Percentiles rank a stretch among this genome's conserved stretches.
Conservation (phyloP, 2,113 vertebrate genomes). For the Laticauda colubrina region DNA sequence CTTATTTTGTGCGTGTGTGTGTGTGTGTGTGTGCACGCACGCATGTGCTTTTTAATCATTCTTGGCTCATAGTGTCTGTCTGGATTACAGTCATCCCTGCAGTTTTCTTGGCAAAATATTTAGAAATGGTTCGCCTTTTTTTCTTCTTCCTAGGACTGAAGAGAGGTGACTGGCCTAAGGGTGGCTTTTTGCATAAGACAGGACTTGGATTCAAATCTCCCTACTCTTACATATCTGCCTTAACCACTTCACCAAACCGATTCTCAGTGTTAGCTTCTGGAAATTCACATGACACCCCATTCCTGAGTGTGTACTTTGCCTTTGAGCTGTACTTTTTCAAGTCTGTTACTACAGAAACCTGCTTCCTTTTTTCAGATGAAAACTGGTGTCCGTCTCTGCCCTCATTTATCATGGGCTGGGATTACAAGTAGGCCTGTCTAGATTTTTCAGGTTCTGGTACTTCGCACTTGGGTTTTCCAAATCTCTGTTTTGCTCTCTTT, state of each 20-base stretch:
- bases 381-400: background rate
- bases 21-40: too few relatives aligned
- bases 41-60: background rate
- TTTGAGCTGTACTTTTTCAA: background rate
- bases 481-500: background rate
- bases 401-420: background rate
- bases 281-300: too few relatives aligned
- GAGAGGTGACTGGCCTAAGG: background rate
- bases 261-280: background rate
- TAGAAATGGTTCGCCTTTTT: background rate
- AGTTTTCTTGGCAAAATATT: background rate
- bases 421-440: background rate
- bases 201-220: background rate
- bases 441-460: background rate
- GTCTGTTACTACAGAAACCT: background rate
- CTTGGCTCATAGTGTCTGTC: background rate
- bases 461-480: background rate
- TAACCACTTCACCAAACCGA: background rate
- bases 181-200: background rate
- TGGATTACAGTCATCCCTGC: background rate
- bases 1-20: too few relatives aligned
- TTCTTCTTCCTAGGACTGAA: background rate
- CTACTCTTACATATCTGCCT: background rate
- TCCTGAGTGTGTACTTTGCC: background rate
- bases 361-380: background rate